Evolutionary conservation across 2,888 invertebrate species (phyloP).

Genomic region (Rhodophaea formosa): DNA sequence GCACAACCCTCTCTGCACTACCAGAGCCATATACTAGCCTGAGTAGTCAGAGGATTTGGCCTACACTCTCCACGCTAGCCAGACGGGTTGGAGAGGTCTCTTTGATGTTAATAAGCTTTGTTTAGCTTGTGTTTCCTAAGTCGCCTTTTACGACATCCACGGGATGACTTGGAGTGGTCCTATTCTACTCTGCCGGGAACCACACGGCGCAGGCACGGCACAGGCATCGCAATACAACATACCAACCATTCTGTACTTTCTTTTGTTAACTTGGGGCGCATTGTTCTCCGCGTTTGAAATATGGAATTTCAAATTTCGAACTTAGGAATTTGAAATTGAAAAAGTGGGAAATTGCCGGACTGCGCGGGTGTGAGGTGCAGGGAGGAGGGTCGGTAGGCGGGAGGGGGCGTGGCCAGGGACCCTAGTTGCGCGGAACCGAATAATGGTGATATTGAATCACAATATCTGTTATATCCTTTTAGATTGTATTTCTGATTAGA

Average conservation of each 20-base stretch:
- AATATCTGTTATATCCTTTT: background rate
- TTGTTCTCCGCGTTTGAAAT: conserved; percentile 42
- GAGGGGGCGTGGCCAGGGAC: conserved; percentile 46
- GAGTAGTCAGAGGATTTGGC: too few relatives aligned
- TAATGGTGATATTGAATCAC: conserved; percentile 24
- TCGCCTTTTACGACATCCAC: too few relatives aligned
- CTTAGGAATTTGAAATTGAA: conserved; percentile 59
- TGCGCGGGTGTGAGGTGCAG: conserved; percentile 42
- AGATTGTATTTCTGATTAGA: background rate
- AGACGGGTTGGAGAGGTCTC: too few relatives aligned
- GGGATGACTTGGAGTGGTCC: too few relatives aligned
- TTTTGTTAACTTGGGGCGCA: conserved; percentile 28
- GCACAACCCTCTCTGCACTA: too few relatives aligned
- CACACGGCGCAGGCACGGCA: too few relatives aligned
- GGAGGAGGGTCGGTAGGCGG: conserved; percentile 53
- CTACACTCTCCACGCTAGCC: too few relatives aligned
- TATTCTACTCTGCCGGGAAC: too few relatives aligned
- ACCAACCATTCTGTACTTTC: conserved; percentile 10
- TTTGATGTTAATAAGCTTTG: too few relatives aligned
- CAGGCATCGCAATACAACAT: conserved; percentile 3
- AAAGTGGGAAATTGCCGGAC: conserved; percentile 45
- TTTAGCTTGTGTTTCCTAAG: too few relatives aligned
- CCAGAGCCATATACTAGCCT: too few relatives aligned
- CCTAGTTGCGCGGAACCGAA: conserved; percentile 35
- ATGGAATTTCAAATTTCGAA: conserved; percentile 57